Percentiles rank a stretch among this genome's conserved stretches.
phyloP scores from a whole-genome alignment of 1,140 invertebrate species.

The Prorops nasuta region DNA sequence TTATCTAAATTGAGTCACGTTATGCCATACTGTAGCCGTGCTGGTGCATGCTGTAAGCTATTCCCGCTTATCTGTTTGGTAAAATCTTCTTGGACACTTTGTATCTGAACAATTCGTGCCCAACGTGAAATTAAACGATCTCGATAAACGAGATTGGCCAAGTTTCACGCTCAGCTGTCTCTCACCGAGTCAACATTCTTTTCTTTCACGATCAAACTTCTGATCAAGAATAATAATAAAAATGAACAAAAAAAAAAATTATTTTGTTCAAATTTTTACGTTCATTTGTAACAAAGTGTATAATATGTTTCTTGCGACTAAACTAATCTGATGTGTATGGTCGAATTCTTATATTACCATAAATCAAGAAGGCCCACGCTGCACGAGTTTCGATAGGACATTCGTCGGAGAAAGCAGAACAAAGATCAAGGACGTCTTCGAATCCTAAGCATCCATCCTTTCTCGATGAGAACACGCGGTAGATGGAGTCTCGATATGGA shows the following conservation, averaged over 20 bases:
- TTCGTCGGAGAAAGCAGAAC: slow-evolving; percentile 69
- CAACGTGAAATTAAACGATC: slow-evolving; percentile 20
- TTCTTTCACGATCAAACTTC: too few species aligned
- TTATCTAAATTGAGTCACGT: too few species aligned
- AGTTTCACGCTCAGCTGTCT: neutral
- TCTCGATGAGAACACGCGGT: slow-evolving; percentile 71
- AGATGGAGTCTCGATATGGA: slow-evolving; percentile 69
- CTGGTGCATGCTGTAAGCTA: too few species aligned
- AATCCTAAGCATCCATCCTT: slow-evolving; percentile 67
- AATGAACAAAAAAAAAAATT: too few species aligned
- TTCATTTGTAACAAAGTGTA: slow-evolving; percentile 2
- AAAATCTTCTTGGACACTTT: too few species aligned
- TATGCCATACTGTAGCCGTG: too few species aligned
- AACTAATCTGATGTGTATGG: neutral
- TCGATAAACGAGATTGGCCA: slow-evolving; percentile 18
- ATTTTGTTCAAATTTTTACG: neutral
- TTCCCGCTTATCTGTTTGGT: too few species aligned
- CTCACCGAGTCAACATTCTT: too few species aligned
- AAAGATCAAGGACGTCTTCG: slow-evolving; percentile 74
- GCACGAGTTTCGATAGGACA: slow-evolving; percentile 70
- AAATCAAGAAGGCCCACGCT: slow-evolving; percentile 75
- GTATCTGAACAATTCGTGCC: too few species aligned
- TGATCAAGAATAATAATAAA: too few species aligned
- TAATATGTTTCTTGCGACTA: neutral
- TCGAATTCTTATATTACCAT: slow-evolving; percentile 56